Evolutionary conservation across 2,797 vertebrate species (phyloP).

Genomic region (Sarcophilus harrisii): DNA sequence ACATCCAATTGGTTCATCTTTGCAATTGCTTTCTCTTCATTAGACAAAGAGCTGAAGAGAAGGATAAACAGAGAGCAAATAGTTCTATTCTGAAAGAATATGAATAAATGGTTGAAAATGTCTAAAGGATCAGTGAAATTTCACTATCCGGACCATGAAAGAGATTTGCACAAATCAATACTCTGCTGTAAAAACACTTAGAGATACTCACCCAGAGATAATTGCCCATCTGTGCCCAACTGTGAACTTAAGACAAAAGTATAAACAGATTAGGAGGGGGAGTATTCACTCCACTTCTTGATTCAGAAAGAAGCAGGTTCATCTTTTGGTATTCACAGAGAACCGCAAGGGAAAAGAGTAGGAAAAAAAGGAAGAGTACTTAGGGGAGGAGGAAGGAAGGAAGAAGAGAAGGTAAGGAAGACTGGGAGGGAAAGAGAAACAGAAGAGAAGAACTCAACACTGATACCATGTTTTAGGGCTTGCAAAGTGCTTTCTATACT

Average conservation of each 20-base stretch:
- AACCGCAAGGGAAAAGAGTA: not conserved
- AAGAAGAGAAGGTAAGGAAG: not conserved
- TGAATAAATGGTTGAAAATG: not conserved
- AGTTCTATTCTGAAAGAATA: not conserved
- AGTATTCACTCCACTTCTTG: not conserved
- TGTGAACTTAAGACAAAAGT: not conserved
- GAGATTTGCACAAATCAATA: not conserved
- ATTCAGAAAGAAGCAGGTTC: not conserved
- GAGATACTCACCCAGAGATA: not conserved
- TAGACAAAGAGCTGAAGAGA: conserved; percentile 60
- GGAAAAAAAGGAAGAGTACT: not conserved
- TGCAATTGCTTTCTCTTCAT: not conserved
- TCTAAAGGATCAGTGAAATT: not conserved
- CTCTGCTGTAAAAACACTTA: not conserved
- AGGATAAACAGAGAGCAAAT: conserved; percentile 20
- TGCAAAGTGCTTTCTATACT: not conserved
- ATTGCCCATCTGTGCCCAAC: not conserved
- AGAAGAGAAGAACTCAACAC: not conserved
- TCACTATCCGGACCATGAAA: not conserved
- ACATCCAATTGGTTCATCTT: conserved; percentile 52
- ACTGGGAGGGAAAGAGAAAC: not conserved
- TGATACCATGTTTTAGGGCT: not conserved
- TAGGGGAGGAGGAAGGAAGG: not conserved
- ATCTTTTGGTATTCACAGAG: not conserved
- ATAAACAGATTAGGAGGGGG: not conserved